Evolutionary conservation across 2,797 vertebrate genomes (phyloP), one percentile per base, ranked within the genome.

Genomic region (Lemur catta): DNA sequence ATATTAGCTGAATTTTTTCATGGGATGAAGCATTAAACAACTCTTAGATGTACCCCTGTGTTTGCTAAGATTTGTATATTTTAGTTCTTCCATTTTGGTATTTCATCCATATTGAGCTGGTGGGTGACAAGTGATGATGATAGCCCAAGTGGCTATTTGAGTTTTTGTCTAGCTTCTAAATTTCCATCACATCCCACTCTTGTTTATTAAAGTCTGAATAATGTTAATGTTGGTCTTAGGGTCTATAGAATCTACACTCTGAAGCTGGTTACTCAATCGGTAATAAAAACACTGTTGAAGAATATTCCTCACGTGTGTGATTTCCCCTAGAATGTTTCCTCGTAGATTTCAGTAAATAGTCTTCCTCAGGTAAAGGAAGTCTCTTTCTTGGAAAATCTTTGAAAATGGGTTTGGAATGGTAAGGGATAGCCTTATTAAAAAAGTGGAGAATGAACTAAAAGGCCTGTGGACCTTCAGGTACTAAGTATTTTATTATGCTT

Each of bases 361-460:
- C 35, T 92, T 91, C 35, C 24, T 9, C 41, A 81, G 38, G 63
- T 69, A 59, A 92, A 79, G 48, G 63, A 85, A 46, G 26, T 26
- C 11, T 95, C 28, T 85, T 74, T 84, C 50, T 89, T 91, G 18
- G 71, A 90, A 89, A 84, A 63, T 87, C 28, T 79, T 95, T 78
- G 59, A 91, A 89, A 95, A 57, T 82, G 65, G 24, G 7, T 52
- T 89, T 94, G 35, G 28, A 50, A 75, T 89, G 41, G 28, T 55
- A 14, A 75, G 9, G 11, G 24, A 46, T 24, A 71, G 14, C 79
- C 46, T 95, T 85, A 65, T 82, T 74, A 48, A 65, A 43, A 72
- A 93, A 46, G 12, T 38, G 7, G 6, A n/a, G 15, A 41, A 55
- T 80, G 48, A 69, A 24, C 43, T 86, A 59, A 89, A 72, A 48